Conservation (phyloP, 1,140 invertebrate species). For the Heliconius hewitsoni region DNA sequence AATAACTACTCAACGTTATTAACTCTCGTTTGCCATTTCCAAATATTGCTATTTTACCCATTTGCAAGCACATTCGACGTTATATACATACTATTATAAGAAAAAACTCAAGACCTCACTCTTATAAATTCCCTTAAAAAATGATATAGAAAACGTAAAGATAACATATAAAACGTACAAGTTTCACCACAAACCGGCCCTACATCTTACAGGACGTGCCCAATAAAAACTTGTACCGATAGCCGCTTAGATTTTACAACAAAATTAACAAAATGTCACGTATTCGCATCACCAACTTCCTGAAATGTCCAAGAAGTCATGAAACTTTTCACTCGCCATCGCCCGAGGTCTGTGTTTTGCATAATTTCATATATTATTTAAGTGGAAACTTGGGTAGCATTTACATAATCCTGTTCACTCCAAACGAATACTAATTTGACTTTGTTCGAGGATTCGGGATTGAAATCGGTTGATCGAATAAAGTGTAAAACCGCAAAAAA, state of each 20-base stretch:
- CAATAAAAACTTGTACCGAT: constrained; percentile 34
- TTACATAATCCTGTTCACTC: constrained; percentile 51
- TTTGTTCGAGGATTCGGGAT: constrained; percentile 4
- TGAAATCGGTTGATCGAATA: not conserved
- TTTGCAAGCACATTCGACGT: not conserved
- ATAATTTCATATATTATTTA: constrained; percentile 68
- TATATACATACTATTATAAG: not conserved
- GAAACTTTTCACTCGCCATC: constrained; percentile 41
- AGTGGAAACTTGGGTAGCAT: constrained; percentile 50
- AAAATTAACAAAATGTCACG: constrained; percentile 44
- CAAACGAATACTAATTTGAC: constrained; percentile 49
- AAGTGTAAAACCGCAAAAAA: no score
- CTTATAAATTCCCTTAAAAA: not conserved
- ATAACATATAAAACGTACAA: not conserved
- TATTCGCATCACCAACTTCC: constrained; percentile 16
- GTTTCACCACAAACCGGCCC: not conserved
- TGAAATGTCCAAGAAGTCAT: constrained; percentile 45
- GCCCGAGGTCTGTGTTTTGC: constrained; percentile 42
- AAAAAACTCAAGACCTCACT: not conserved
- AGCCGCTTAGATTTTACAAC: constrained; percentile 40
- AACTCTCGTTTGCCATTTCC: not conserved
- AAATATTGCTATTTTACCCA: not conserved
- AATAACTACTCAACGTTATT: not conserved
- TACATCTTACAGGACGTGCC: not conserved
- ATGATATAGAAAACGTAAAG: not conserved